Percentiles rank a stretch among this genome's conserved stretches.
Conservation (phyloP, 2,888 invertebrate genomes). For the Balanococcus diminutus region DNA sequence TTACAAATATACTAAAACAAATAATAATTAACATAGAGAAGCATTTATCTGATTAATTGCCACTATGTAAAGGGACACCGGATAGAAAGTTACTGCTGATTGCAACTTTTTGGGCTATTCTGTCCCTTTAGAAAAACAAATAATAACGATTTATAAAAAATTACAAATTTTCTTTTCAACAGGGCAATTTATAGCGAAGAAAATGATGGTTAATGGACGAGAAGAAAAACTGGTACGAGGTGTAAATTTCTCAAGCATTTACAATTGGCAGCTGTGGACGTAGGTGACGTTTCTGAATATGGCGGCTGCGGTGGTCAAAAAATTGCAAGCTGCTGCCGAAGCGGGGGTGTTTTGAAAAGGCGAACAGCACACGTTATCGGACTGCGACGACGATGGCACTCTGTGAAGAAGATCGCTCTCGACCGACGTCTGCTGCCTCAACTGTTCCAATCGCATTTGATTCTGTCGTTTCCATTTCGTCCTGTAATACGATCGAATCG, state of each 20-base stretch:
- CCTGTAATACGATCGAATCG: slow-evolving; percentile 59
- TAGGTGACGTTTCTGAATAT: slow-evolving; percentile 76
- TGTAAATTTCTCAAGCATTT: slow-evolving; percentile 60
- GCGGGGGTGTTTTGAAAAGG: slow-evolving; percentile 58
- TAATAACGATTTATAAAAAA: too few species aligned
- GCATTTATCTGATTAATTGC: too few species aligned
- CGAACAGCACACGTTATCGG: slow-evolving; percentile 61
- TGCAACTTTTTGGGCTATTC: too few species aligned
- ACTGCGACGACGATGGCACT: slow-evolving; percentile 56
- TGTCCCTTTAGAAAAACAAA: too few species aligned
- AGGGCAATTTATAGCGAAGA: too few species aligned
- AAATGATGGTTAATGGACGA: too few species aligned
- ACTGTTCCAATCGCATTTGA: slow-evolving; percentile 81
- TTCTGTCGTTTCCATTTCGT: slow-evolving; percentile 69
- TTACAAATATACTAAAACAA: too few species aligned
- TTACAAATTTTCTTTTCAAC: too few species aligned
- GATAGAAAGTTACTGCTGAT: too few species aligned
- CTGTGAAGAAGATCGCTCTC: slow-evolving; percentile 70
- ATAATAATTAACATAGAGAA: too few species aligned
- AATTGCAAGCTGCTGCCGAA: slow-evolving; percentile 63
- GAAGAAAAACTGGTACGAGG: background rate
- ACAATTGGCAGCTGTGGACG: slow-evolving; percentile 74
- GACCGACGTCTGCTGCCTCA: slow-evolving; percentile 81
- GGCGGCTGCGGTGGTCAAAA: slow-evolving; percentile 73
- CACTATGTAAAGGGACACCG: too few species aligned